These are phyloP conservation scores for Dichetophora obliterata DNA, from an alignment of 2,888 invertebrate genomes.

Conservation along the genomic window DNA sequence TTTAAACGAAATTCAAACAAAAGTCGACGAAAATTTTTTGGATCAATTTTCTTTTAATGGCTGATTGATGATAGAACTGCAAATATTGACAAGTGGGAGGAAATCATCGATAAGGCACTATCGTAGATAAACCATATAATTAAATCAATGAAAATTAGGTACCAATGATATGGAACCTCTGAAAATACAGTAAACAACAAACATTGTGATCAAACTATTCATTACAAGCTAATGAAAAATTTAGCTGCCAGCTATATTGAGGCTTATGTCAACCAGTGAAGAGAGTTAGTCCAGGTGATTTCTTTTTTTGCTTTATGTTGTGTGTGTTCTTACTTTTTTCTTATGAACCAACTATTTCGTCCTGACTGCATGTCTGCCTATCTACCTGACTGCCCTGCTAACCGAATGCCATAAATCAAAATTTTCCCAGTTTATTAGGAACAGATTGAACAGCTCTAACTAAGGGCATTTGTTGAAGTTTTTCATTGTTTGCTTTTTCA, in stretches of 20 bases:
- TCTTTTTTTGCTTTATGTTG: no score
- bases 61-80: conserved; percentile 20
- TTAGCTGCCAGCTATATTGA: background rate
- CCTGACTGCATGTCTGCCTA: background rate
- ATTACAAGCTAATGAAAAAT: background rate
- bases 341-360: no score
- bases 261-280: no score
- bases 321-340: no score
- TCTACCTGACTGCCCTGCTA: conserved; percentile 1
- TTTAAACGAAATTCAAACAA: conserved; percentile 6
- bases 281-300: no score
- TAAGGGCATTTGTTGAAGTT: conserved; percentile 2
- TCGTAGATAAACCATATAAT: background rate
- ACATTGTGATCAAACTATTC: background rate
- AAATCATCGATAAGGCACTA: background rate
- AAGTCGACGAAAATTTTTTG: background rate
- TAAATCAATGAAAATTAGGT: conserved; percentile 10
- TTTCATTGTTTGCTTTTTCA: background rate
- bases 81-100: background rate
- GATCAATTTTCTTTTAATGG: conserved; percentile 7
- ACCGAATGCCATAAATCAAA: conserved; percentile 27
- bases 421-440: background rate
- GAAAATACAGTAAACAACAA: background rate
- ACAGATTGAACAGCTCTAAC: background rate
- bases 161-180: background rate